Conservation (phyloP, 2,888 invertebrate genomes). For the Poecilus cupreus region DNA sequence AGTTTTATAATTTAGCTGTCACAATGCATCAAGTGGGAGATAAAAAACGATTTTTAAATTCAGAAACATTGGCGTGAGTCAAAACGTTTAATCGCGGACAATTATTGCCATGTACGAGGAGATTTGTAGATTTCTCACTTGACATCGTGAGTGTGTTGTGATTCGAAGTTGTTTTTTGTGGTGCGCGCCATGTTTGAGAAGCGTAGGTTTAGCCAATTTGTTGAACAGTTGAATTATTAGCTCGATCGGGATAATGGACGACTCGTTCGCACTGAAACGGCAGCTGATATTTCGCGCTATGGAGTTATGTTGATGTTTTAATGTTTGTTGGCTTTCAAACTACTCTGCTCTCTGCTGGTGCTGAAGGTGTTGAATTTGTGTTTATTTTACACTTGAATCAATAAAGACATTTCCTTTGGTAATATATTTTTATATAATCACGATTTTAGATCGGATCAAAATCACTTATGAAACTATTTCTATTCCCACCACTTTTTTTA, state of each 20-base stretch:
- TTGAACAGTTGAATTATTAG: conserved; percentile 53
- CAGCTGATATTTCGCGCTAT: conserved; percentile 45
- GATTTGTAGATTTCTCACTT: neutral
- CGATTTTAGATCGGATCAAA: too few relatives aligned
- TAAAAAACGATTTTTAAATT: neutral
- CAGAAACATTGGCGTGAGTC: neutral
- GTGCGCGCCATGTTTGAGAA: neutral
- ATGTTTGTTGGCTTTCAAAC: neutral
- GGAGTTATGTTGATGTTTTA: conserved; percentile 27
- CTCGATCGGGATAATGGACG: conserved; percentile 30
- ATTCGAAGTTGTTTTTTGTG: conserved; percentile 1
- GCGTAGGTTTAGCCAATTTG: conserved; percentile 55
- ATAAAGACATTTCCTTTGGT: too few relatives aligned
- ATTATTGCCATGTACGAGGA: neutral
- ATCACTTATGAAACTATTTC: too few relatives aligned
- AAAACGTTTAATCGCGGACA: conserved; percentile 5
- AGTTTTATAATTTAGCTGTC: conserved; percentile 20
- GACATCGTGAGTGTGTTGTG: neutral
- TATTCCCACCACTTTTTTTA: too few relatives aligned
- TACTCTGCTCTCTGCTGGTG: too few relatives aligned
- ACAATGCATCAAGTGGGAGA: neutral
- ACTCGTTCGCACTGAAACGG: conserved; percentile 24
- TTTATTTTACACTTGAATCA: too few relatives aligned
- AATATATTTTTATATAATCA: too few relatives aligned
- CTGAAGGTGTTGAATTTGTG: too few relatives aligned